These are phyloP conservation scores for Hormaphis cornu DNA, from an alignment of 1,140 invertebrate species.

Conservation along the genomic window DNA sequence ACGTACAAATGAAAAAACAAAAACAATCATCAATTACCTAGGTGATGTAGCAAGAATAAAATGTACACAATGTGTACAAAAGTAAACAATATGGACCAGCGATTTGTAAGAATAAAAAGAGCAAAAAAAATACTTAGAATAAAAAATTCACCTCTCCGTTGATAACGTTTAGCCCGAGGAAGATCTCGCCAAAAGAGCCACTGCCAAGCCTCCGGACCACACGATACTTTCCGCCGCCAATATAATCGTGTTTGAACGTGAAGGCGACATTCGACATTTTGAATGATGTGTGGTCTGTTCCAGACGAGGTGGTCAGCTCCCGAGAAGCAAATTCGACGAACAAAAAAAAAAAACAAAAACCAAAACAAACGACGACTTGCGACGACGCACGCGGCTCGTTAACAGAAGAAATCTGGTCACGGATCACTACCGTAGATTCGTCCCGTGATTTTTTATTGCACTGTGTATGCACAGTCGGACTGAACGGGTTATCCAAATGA, in stretches of 20 bases:
- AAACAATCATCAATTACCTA: too few species aligned
- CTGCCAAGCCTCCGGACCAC: constrained; percentile 94
- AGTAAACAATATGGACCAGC: background rate
- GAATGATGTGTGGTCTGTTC: background rate
- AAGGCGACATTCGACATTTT: constrained; percentile 35
- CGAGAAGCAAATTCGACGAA: background rate
- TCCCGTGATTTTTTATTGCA: too few species aligned
- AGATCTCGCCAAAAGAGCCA: constrained; percentile 98
- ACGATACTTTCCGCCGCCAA: constrained; percentile 86
- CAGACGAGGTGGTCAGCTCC: constrained; percentile 3
- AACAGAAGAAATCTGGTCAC: background rate
- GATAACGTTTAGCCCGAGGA: constrained; percentile 88
- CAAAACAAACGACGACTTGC: too few species aligned
- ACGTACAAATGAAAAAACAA: too few species aligned
- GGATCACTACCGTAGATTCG: too few species aligned
- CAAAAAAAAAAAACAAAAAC: too few species aligned
- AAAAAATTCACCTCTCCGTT: constrained; percentile 77
- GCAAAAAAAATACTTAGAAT: background rate
- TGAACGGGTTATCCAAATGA: background rate
- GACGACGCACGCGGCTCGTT: constrained; percentile 9
- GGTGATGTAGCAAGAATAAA: too few species aligned
- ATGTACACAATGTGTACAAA: too few species aligned
- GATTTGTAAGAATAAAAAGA: background rate
- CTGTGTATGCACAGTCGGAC: too few species aligned
- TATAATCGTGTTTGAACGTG: constrained; percentile 53